Evolutionary conservation across 2,797 vertebrate species (phyloP).

Genomic region (Acanthiza pusilla): DNA sequence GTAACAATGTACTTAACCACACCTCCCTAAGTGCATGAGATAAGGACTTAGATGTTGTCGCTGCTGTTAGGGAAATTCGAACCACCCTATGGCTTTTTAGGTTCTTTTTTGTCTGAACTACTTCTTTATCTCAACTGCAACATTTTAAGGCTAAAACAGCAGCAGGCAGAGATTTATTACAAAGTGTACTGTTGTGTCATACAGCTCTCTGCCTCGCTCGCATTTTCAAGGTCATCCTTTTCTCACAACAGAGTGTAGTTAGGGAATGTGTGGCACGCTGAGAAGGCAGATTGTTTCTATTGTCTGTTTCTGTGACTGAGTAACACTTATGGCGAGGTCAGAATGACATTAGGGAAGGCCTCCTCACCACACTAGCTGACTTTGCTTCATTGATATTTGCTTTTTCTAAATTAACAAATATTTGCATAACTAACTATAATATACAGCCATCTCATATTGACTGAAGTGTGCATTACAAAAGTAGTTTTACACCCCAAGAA

Average conservation of each 20-base stretch:
- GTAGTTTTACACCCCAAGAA: neutral
- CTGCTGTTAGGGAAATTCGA: neutral
- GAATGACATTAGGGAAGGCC: accelerated
- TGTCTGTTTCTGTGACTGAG: neutral
- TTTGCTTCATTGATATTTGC: neutral
- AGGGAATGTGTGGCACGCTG: neutral
- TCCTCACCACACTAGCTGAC: neutral
- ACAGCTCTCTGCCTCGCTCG: neutral
- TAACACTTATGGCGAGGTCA: neutral
- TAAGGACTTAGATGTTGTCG: neutral
- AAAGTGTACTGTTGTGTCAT: neutral
- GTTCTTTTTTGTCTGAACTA: neutral
- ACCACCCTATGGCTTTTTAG: neutral
- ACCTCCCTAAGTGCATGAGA: neutral
- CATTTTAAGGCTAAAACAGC: neutral
- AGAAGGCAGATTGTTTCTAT: neutral
- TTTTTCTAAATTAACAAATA: neutral
- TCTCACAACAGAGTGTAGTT: neutral
- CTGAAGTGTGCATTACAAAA: neutral
- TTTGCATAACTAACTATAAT: neutral
- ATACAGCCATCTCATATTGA: neutral
- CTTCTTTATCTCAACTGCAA: neutral
- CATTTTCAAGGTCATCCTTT: neutral
- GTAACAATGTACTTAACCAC: neutral
- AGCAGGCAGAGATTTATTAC: neutral